Evolutionary conservation across 1,140 invertebrate species (phyloP).

Genomic region (Chrysoperla carnea): DNA sequence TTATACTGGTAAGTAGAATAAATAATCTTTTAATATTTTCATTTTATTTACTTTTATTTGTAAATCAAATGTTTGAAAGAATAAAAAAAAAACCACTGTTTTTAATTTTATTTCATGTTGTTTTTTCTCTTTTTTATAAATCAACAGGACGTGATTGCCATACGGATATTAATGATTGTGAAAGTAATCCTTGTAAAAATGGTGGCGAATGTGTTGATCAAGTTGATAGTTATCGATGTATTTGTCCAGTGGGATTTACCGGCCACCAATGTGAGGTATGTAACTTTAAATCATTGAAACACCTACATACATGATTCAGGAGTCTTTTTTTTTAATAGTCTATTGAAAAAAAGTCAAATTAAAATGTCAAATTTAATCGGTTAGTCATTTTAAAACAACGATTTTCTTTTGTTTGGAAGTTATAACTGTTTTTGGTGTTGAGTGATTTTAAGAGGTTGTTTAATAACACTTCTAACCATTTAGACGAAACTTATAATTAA

Average conservation of each 20-base stretch:
- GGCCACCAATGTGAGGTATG: conserved; percentile 60
- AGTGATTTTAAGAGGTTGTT: too few species aligned
- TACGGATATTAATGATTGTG: conserved; percentile 53
- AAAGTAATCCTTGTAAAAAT: conserved; percentile 63
- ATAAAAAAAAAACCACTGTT: not conserved
- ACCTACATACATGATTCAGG: too few species aligned
- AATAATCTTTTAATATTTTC: not conserved
- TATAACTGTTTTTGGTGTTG: too few species aligned
- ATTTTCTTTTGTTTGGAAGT: too few species aligned
- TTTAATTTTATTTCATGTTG: not conserved
- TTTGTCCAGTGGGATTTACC: conserved; percentile 66
- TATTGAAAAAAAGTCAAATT: too few species aligned
- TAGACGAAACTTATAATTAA: too few species aligned
- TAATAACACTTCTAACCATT: too few species aligned
- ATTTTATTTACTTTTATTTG: not conserved
- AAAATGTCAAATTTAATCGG: too few species aligned
- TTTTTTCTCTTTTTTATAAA: not conserved
- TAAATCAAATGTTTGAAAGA: not conserved
- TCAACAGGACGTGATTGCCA: conserved; percentile 39
- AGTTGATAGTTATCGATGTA: conserved; percentile 63
- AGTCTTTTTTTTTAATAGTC: too few species aligned
- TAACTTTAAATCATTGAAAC: not conserved
- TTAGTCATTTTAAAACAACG: too few species aligned
- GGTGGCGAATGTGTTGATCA: conserved; percentile 69
- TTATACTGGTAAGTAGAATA: conserved; percentile 42